phyloP scores from a whole-genome alignment of 2,113 vertebrate species.

The Sclerurus mexicanus region DNA sequence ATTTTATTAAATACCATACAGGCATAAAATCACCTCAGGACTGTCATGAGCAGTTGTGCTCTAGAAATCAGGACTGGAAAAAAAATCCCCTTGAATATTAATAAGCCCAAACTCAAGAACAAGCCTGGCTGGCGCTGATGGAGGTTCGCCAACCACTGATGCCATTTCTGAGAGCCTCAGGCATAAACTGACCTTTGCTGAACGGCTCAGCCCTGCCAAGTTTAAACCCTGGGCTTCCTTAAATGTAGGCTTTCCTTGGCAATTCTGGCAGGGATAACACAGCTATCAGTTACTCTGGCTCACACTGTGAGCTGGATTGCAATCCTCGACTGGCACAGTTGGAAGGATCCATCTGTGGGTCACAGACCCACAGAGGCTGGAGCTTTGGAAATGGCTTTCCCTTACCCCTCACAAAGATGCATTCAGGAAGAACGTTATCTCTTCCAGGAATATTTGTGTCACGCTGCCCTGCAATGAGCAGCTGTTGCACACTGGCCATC shows the following conservation, averaged over 20 bases:
- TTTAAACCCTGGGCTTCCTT: neutral
- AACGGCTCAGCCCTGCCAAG: conserved; percentile 1
- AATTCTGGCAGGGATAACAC: neutral
- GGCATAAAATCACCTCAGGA: neutral
- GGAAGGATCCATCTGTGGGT: neutral
- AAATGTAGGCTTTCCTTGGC: neutral
- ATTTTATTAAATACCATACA: neutral
- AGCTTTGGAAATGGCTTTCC: neutral
- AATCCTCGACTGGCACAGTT: neutral
- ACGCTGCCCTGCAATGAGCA: neutral
- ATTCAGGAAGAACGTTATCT: neutral
- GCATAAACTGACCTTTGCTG: conserved; percentile 51
- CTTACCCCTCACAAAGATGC: neutral
- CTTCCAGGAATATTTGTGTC: neutral
- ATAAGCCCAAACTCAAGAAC: conserved; percentile 1
- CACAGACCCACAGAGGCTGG: neutral
- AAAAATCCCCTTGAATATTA: conserved; percentile 33
- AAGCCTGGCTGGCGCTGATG: neutral
- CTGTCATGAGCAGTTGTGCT: conserved; percentile 5
- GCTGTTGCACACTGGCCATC: neutral
- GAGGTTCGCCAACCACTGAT: neutral
- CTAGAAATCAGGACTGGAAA: neutral
- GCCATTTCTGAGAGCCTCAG: neutral
- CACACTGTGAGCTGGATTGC: neutral
- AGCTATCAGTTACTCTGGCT: neutral